Conservation (phyloP, 2,797 vertebrate species). For the Mastacembelus armatus region DNA sequence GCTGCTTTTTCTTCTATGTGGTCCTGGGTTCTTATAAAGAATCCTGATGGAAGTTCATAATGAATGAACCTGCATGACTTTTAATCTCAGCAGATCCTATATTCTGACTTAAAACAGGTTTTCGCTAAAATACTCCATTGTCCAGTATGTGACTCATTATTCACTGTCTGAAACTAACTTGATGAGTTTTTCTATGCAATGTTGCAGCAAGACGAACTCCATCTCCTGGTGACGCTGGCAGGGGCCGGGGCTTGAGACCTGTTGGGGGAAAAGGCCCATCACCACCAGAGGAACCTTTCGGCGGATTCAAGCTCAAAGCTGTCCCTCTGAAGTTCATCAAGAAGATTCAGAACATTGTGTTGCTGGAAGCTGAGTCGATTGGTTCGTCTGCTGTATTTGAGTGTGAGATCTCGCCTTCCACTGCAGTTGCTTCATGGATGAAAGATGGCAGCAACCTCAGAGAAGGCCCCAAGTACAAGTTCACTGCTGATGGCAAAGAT, state of each 20-base stretch:
- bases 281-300: slow-evolving; percentile 94
- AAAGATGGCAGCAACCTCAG: slow-evolving; percentile 95
- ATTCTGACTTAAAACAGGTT: no score
- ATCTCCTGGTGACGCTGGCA: slow-evolving; percentile 93
- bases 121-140: slow-evolving; percentile 1
- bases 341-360: slow-evolving; percentile 91
- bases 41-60: neutral
- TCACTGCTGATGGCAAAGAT: slow-evolving; percentile 96
- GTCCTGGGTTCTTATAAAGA: neutral
- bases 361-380: slow-evolving; percentile 94
- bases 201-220: slow-evolving; percentile 93
- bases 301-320: slow-evolving; percentile 93
- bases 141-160: neutral
- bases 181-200: slow-evolving; percentile 37
- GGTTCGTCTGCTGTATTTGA: slow-evolving; percentile 96
- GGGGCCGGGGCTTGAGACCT: slow-evolving; percentile 90
- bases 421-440: slow-evolving; percentile 94
- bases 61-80: slow-evolving; percentile 3
- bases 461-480: slow-evolving; percentile 95
- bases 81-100: no score
- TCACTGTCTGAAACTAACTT: slow-evolving; percentile 22
- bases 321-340: slow-evolving; percentile 96
- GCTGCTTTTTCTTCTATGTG: neutral
- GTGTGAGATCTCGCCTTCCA: slow-evolving; percentile 95
- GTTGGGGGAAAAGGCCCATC: slow-evolving; percentile 95